Conservation (phyloP, 2,888 invertebrate genomes). For the Hybos culiciformis region DNA sequence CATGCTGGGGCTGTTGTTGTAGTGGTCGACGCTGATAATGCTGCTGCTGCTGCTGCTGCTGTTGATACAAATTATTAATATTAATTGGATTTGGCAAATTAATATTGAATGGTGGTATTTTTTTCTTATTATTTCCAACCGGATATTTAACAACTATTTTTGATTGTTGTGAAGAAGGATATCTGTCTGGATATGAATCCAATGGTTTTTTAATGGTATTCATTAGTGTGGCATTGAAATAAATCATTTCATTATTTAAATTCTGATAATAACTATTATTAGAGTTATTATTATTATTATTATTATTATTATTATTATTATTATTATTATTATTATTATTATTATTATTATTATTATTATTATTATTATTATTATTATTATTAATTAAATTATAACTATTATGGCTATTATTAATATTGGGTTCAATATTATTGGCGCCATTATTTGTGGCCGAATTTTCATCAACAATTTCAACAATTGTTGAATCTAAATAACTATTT, state of each 20-base stretch:
- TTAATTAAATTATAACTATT: background rate
- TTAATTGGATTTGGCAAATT: background rate
- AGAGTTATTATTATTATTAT: background rate
- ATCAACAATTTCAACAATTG: background rate
- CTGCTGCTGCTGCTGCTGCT: background rate
- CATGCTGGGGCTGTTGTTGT: background rate
- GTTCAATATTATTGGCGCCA: background rate
- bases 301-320: background rate
- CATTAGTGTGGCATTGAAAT: background rate
- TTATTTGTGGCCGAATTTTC: background rate
- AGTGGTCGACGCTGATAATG: background rate
- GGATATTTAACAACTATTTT: background rate
- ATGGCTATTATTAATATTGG: background rate
- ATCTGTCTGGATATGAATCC: background rate
- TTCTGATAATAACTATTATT: background rate
- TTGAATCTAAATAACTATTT: background rate
- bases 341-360: background rate
- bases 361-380: background rate
- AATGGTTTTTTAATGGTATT: background rate
- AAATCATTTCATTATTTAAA: background rate
- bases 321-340: slow-evolving; percentile 1
- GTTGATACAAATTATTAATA: too few species aligned
- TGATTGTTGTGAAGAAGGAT: background rate
- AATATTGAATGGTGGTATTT: background rate
- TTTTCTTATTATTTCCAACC: background rate